These are phyloP conservation scores for Hylia prasina DNA, from an alignment of 2,113 vertebrate genomes.

Conservation along the genomic window DNA sequence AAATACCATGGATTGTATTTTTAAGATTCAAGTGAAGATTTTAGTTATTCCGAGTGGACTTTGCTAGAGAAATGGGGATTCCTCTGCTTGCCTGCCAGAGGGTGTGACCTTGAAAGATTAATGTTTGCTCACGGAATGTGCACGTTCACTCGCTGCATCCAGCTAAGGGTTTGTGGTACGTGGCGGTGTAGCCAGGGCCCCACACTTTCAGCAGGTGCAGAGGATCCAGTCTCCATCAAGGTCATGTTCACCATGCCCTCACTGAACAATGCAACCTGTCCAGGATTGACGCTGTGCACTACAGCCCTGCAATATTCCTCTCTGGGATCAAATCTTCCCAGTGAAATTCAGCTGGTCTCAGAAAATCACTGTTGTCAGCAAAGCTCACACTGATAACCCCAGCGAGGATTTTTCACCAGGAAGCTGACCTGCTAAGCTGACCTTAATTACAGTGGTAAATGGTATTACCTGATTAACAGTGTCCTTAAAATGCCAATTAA, in stretches of 20 bases:
- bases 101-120: background rate
- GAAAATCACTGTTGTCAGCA: background rate
- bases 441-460: background rate
- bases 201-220: background rate
- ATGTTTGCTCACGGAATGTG: background rate
- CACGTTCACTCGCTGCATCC: accelerated
- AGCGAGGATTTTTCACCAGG: background rate
- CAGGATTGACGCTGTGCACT: accelerated
- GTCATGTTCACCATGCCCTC: accelerated
- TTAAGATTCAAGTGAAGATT: background rate
- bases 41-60: background rate
- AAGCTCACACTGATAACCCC: background rate
- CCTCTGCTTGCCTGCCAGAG: background rate
- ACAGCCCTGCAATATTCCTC: background rate
- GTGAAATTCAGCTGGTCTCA: background rate
- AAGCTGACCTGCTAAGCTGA: background rate
- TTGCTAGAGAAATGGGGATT: background rate
- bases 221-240: background rate
- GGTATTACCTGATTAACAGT: background rate
- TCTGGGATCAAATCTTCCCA: too few relatives aligned
- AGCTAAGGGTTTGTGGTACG: background rate
- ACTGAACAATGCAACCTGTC: background rate
- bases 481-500: background rate
- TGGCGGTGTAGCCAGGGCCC: accelerated
- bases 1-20: background rate